These are phyloP conservation scores for Aphodius granarius DNA, from an alignment of 2,888 invertebrate genomes.

Conservation along the genomic window DNA sequence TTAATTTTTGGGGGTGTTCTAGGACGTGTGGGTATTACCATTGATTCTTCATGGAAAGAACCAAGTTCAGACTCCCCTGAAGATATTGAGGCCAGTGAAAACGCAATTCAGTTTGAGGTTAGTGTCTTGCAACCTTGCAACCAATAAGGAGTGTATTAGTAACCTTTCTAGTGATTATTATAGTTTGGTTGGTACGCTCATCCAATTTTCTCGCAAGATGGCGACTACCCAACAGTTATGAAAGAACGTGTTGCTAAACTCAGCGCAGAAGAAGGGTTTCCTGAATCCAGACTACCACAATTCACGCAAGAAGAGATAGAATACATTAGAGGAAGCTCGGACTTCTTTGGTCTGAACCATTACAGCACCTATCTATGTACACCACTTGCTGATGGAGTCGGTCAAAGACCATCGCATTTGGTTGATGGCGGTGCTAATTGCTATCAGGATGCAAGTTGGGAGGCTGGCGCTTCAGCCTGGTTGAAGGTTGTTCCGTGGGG, in stretches of 20 bases:
- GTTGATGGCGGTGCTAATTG: background rate
- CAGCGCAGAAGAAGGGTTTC: slow-evolving; percentile 61
- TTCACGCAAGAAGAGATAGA: slow-evolving; percentile 63
- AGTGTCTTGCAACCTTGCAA: slow-evolving; percentile 33
- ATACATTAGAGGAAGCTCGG: slow-evolving; percentile 62
- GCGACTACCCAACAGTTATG: slow-evolving; percentile 69
- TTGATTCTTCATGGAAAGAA: slow-evolving; percentile 61
- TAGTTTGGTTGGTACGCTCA: slow-evolving; percentile 69
- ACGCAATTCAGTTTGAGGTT: slow-evolving; percentile 61
- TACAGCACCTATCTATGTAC: slow-evolving; percentile 57
- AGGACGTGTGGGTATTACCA: slow-evolving; percentile 63
- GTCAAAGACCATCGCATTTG: background rate
- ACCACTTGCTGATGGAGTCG: slow-evolving; percentile 32
- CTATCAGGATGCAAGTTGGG: background rate
- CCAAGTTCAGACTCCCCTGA: slow-evolving; percentile 55
- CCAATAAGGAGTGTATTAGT: background rate
- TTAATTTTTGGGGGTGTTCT: slow-evolving; percentile 34
- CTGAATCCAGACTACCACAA: slow-evolving; percentile 62
- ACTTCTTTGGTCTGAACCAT: slow-evolving; percentile 75
- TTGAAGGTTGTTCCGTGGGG: slow-evolving; percentile 58
- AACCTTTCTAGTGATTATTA: slow-evolving; percentile 33
- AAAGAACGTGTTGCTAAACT: slow-evolving; percentile 58
- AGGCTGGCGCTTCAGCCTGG: background rate
- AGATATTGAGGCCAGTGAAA: slow-evolving; percentile 59
- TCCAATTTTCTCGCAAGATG: slow-evolving; percentile 63